Percentiles rank a stretch among this genome's conserved stretches.
Evolutionary conservation across 2,888 invertebrate species (phyloP).

Genomic region (Chymomyza fuscimana): DNA sequence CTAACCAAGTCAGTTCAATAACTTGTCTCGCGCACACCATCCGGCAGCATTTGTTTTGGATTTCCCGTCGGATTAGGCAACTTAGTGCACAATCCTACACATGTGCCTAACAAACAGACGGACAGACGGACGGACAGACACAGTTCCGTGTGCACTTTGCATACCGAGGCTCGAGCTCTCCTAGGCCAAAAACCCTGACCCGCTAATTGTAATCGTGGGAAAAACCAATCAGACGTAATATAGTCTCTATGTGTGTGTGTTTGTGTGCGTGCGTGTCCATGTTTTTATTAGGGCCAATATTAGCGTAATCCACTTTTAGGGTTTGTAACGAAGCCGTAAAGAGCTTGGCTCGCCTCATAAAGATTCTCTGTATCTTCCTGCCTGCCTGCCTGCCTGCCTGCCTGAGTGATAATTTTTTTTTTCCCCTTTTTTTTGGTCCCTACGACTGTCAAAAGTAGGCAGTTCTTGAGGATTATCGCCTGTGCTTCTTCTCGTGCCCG

Average conservation of each 20-base stretch:
- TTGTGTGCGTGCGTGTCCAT: conserved; percentile 18
- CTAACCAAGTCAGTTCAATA: conserved; percentile 56
- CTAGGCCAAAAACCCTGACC: not conserved
- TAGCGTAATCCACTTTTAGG: conserved; percentile 62
- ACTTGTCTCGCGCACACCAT: conserved; percentile 46
- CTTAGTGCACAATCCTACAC: conserved; percentile 62
- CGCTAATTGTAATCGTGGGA: conserved; percentile 69
- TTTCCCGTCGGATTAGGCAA: conserved; percentile 71
- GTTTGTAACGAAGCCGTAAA: conserved; percentile 52
- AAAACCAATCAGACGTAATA: conserved; percentile 70
- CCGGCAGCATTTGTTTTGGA: conserved; percentile 66
- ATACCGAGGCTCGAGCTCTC: not conserved
- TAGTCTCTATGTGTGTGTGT: conserved; percentile 10
- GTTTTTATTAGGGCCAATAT: conserved; percentile 62
- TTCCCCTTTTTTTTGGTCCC: not conserved
- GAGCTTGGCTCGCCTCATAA: conserved; percentile 54
- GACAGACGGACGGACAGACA: not conserved
- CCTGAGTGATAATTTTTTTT: not conserved
- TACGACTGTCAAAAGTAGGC: conserved; percentile 15
- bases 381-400: conserved; percentile 1
- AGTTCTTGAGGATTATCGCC: conserved; percentile 23
- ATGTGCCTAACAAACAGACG: conserved; percentile 1
- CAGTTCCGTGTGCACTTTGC: not conserved
- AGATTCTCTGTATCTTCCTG: conserved; percentile 11
- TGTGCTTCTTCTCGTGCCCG: not conserved